phyloP scores from a whole-genome alignment of 2,888 invertebrate genomes.

The Coelopa pilipes region DNA sequence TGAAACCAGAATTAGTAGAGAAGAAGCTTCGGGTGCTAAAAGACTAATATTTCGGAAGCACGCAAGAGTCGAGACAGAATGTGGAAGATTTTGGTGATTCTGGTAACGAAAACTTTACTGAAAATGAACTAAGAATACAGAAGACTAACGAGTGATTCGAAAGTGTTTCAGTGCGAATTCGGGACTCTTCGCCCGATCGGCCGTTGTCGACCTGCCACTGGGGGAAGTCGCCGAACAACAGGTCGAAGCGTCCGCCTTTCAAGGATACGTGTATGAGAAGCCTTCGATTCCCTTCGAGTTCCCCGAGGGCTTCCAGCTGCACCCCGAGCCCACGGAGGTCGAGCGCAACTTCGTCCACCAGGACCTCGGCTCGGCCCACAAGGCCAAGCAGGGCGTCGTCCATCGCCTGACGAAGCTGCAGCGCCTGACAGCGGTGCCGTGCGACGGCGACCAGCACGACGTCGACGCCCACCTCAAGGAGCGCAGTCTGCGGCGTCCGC shows the following conservation, averaged over 20 bases:
- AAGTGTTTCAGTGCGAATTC: neutral
- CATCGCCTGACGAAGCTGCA: no score
- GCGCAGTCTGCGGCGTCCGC: neutral
- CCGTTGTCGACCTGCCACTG: no score
- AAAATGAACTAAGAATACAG: neutral
- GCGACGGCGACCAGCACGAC: neutral
- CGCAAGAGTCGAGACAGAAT: neutral
- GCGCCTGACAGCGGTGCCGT: no score
- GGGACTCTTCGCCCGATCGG: neutral
- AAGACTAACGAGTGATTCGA: neutral
- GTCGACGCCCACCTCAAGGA: neutral
- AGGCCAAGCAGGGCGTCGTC: neutral
- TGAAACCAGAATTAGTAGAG: neutral
- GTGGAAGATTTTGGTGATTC: neutral
- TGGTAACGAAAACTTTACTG: neutral
- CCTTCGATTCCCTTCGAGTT: constrained; percentile 29
- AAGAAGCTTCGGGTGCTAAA: neutral
- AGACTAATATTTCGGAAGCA: neutral
- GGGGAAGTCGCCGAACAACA: no score
- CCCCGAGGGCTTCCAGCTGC: constrained; percentile 24
- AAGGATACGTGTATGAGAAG: constrained; percentile 36
- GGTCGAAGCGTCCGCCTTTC: neutral
- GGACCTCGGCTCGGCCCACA: constrained; percentile 16
- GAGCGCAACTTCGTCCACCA: constrained; percentile 27
- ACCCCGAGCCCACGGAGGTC: constrained; percentile 16